A percentile compares a stretch with the other conserved stretches of the same genome.
These are phyloP conservation scores for Euglossa dilemma DNA, from an alignment of 1,140 invertebrate genomes.

Conservation along the genomic window DNA sequence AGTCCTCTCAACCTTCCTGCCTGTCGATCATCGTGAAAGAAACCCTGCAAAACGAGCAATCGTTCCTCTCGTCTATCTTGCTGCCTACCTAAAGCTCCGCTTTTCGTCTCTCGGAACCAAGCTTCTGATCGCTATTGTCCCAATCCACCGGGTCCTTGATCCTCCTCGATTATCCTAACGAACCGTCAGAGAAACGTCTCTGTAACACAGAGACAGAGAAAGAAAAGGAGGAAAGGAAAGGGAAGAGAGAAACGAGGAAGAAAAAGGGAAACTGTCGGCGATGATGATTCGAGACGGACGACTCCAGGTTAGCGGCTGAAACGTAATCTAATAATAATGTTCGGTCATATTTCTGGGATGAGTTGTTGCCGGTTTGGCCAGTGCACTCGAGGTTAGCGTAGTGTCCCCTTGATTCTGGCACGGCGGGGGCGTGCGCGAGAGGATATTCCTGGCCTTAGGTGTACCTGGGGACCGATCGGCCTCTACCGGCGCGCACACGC, in stretches of 20 bases:
- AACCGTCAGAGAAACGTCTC: too few species aligned
- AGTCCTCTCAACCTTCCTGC: too few species aligned
- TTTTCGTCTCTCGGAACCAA: too few species aligned
- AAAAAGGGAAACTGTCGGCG: neutral
- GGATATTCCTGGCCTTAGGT: constrained; percentile 68
- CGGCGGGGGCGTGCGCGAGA: constrained; percentile 54
- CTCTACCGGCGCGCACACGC: constrained; percentile 19
- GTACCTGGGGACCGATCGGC: constrained; percentile 58
- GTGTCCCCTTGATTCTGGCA: constrained; percentile 62
- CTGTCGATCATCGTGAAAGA: too few species aligned
- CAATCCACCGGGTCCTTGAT: too few species aligned
- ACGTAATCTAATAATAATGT: constrained; percentile 76
- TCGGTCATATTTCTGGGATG: constrained; percentile 72
- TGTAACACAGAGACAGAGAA: too few species aligned
- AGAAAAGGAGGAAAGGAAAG: neutral
- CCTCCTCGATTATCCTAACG: too few species aligned
- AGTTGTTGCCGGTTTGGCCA: constrained; percentile 61
- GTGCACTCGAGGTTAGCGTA: constrained; percentile 62
- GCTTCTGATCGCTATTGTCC: too few species aligned
- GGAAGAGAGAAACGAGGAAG: neutral
- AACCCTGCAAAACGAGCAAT: too few species aligned
- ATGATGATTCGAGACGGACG: constrained; percentile 12
- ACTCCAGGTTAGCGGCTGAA: constrained; percentile 49
- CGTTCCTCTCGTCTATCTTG: too few species aligned
- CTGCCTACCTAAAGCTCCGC: too few species aligned